Evolutionary conservation across 2,113 vertebrate species (phyloP).

Genomic region (Dendrocopos noguchii): DNA sequence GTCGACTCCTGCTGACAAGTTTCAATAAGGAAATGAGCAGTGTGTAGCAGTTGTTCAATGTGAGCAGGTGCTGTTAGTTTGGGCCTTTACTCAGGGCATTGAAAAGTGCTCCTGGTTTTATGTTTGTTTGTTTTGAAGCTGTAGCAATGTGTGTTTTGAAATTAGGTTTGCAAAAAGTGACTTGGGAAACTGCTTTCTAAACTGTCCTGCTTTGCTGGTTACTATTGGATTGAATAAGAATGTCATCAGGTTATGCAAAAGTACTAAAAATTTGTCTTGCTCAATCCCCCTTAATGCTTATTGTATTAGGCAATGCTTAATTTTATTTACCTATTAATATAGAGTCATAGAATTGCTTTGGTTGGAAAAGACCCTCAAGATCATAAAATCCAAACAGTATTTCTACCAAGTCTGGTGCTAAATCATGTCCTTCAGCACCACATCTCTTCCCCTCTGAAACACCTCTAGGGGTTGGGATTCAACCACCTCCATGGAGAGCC

Average conservation of each 20-base stretch:
- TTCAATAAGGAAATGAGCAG: not conserved
- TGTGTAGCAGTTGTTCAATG: not conserved
- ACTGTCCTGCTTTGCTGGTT: not conserved
- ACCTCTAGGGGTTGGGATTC: too few species aligned
- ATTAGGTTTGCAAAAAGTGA: not conserved
- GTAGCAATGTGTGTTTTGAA: not conserved
- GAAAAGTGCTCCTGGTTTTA: not conserved
- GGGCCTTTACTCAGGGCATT: not conserved
- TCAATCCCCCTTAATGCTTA: not conserved
- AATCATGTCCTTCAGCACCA: too few species aligned
- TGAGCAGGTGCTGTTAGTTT: not conserved
- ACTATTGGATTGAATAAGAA: not conserved
- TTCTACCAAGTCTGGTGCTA: too few species aligned
- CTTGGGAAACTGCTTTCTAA: not conserved
- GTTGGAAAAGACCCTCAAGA: too few species aligned
- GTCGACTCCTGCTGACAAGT: not conserved
- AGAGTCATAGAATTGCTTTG: too few species aligned
- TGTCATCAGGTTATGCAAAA: not conserved
- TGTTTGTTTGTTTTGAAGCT: not conserved
- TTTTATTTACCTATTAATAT: not conserved
- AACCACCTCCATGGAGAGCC: too few species aligned
- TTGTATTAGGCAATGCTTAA: not conserved
- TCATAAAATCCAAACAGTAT: too few species aligned
- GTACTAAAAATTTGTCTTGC: not conserved
- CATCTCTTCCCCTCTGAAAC: too few species aligned